A percentile compares a stretch with the other conserved stretches of the same genome.
Evolutionary conservation across 1,140 invertebrate genomes (phyloP).

Genomic region (Eubasilissa regina): DNA sequence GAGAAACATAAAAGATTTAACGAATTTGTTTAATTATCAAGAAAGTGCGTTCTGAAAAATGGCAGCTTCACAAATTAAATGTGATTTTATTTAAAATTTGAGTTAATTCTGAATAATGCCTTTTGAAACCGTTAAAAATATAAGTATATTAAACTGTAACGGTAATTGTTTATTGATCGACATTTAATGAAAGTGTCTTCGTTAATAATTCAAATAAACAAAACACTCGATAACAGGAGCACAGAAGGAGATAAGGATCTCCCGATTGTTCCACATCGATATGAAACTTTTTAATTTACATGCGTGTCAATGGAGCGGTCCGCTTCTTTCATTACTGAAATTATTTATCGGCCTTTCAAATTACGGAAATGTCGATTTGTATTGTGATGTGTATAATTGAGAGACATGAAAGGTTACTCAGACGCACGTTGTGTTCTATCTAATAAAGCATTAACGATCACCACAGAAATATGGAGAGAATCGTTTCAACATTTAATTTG

Average conservation of each 20-base stretch:
- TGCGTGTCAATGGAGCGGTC: conserved; percentile 39
- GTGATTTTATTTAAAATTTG: too few species aligned
- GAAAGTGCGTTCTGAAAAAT: too few species aligned
- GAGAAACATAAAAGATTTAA: too few species aligned
- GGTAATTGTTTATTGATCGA: conserved; percentile 48
- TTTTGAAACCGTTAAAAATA: too few species aligned
- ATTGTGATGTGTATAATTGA: conserved; percentile 18
- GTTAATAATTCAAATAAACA: conserved; percentile 47
- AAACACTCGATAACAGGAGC: conserved; percentile 50
- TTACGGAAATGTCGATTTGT: conserved; percentile 36
- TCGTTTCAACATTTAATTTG: too few species aligned
- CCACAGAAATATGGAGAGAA: too few species aligned
- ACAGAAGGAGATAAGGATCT: conserved; percentile 46
- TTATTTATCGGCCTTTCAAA: conserved; percentile 50
- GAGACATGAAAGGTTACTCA: conserved; percentile 1
- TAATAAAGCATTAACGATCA: too few species aligned
- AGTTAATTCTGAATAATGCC: too few species aligned
- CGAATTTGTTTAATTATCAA: too few species aligned
- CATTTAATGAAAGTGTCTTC: conserved; percentile 50
- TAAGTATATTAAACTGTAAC: neutral
- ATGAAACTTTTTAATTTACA: conserved; percentile 47
- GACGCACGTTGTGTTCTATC: too few species aligned
- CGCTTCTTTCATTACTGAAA: conserved; percentile 49
- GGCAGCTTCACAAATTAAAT: too few species aligned
- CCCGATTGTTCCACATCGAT: conserved; percentile 45